Base-by-base conservation (phyloP, 2,888 invertebrate genomes). In the Cephus rjabovi region DNA sequence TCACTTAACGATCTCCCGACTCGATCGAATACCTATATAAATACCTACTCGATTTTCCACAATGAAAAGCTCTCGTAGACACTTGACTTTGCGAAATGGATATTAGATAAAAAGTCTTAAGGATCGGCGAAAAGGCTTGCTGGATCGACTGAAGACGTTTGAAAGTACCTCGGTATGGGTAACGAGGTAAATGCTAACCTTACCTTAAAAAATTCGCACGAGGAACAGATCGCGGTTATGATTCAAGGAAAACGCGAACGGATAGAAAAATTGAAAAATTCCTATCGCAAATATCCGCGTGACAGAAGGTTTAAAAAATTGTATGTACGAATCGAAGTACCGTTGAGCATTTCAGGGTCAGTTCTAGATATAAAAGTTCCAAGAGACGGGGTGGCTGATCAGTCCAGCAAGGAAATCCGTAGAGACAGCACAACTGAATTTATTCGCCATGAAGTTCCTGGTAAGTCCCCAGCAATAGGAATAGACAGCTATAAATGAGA, bases 351-450 rank as follows among this genome's bases (percentile, higher is more conserved):
- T 80, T 81, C 81, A 86, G 83, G 85, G 84, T 78, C 83, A 75
- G n/a, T 34, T 34, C 56, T 34, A 69, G 35, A 76, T 86, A 86
- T 86, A 86, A 84, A 86, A 82, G 85, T 82, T 37, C 40, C 30
- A 69, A 37, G 40, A 74, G n/a, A 34, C 31, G 56, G 79, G 81
- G 79, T 79, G 69, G 77, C 77, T 81, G 74, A 77, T 12, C 81
- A 86, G 82, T 68, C 40, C 30, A 37, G 33, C 74, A 33, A 68
- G 70, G 75, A 30, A 73, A 75, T 40, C 76, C 76, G 6, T 74
- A 68, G 40, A 15, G 40, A 37, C 37, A 40, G 15, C 40, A 40
- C 4, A 40, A 40, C 40, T 40, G 12, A 40, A 40, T 15, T 40
- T 6, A 40, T 15, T 15, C 40, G 75, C 35, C 33, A 82, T 81